These are phyloP conservation scores for Lophochroa leadbeateri DNA, from an alignment of 2,113 vertebrate genomes.

Conservation along the genomic window DNA sequence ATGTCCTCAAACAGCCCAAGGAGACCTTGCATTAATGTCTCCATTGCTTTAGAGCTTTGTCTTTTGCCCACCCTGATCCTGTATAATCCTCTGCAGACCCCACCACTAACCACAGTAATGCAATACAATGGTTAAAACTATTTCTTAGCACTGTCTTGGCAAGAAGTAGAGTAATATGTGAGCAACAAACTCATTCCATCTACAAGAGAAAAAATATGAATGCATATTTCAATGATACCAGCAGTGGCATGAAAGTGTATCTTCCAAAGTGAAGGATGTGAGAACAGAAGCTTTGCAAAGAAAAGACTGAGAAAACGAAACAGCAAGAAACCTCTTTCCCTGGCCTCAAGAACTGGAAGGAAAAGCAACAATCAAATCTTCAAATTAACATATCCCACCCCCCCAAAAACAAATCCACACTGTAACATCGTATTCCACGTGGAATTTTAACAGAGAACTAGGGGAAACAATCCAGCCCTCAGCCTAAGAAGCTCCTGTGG, in stretches of 20 bases:
- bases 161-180: neutral
- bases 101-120: neutral
- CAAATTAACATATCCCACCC: neutral
- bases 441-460: neutral
- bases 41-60: neutral
- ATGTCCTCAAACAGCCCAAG: neutral
- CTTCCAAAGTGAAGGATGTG: neutral
- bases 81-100: neutral
- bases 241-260: neutral
- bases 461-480: neutral
- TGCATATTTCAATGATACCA: neutral
- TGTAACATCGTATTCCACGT: neutral
- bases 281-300: neutral
- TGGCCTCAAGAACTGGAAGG: neutral
- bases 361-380: neutral
- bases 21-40: neutral
- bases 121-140: neutral
- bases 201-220: conserved; percentile 3
- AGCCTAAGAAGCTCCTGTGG: neutral
- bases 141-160: neutral
- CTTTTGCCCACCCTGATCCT: neutral
- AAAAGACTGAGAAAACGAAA: neutral
- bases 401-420: neutral
- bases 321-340: neutral
- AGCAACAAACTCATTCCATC: neutral